Conservation (phyloP, 2,888 invertebrate genomes). For the Standfussiana lucernea region DNA sequence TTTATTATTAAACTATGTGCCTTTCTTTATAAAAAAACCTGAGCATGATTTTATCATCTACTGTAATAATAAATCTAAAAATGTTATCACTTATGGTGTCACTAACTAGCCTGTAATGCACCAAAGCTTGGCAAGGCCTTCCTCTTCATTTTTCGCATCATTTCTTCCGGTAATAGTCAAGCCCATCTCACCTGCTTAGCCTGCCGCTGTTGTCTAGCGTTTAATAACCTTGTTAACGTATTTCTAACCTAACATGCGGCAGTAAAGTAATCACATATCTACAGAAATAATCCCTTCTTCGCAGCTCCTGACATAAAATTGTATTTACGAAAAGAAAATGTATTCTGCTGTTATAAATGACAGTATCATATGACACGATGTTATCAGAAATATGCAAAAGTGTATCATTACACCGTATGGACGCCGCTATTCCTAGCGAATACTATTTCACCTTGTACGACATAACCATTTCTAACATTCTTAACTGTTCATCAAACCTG, state of each 20-base stretch:
- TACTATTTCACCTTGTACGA: slow-evolving; percentile 58
- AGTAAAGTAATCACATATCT: not conserved
- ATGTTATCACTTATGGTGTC: not conserved
- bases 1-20: not conserved
- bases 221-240: not conserved
- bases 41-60: not conserved
- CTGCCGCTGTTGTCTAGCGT: too few species aligned
- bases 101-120: not conserved
- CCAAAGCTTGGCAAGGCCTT: not conserved
- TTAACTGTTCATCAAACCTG: slow-evolving; percentile 59
- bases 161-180: not conserved
- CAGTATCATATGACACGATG: slow-evolving; percentile 35
- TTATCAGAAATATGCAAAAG: slow-evolving; percentile 40
- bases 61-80: not conserved
- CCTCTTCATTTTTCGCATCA: not conserved
- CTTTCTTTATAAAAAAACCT: not conserved
- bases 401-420: slow-evolving; percentile 34
- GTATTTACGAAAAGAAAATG: not conserved
- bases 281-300: not conserved
- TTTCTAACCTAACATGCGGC: not conserved
- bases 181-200: not conserved
- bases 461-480: slow-evolving; percentile 52
- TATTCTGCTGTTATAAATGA: not conserved
- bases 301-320: not conserved
- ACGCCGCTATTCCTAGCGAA: slow-evolving; percentile 24